Evolutionary conservation across 1,140 invertebrate genomes (phyloP), one percentile per base, ranked within the genome.

Genomic region (Drosophila hydei): DNA sequence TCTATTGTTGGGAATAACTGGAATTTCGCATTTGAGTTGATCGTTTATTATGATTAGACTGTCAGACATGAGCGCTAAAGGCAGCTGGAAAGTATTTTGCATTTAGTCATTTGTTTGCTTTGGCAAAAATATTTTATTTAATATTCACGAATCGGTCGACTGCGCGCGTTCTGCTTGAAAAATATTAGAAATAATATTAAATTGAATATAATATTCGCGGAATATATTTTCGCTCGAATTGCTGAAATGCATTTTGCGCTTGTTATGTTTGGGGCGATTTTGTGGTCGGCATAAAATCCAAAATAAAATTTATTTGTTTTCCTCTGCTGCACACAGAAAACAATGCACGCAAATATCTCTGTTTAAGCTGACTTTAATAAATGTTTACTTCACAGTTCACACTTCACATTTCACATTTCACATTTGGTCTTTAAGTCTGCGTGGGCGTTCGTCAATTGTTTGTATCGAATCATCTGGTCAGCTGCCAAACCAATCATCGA

Each of bases 351-450:
- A 14, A 16, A 42, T 14, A 61, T 30, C 33, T 33, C 23, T 54
- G 23, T 21, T n/a, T 45, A n/a, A 59, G 42, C 21, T n/a, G 30
- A n/a, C 21, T 23, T 33, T 45, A 19, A 38, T 54, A 58, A 27
- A 62, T 70, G 73, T 75, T 76, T 68, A 45, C 55, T 56, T 61
- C 36, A 16, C 38, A 42, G 48, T 63, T 65, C 25, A 7, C 42
- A 40, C 38, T 56, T 62, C 27, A 30, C 8, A 33, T 2, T 33
- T 33, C n/a, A 11, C 42, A 36, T 40, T 63, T 65, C 19, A n/a
- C 47, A 40, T 42, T 63, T n/a, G n/a, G n/a, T n/a, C n/a, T n/a
- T n/a, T n/a, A n/a, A n/a, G n/a, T n/a, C n/a, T n/a, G n/a, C n/a
- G n/a, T n/a, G n/a, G n/a, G n/a, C n/a, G n/a, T n/a, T n/a, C n/a